Conservation (phyloP, 2,888 invertebrate genomes). For the Aplocera efformata region DNA sequence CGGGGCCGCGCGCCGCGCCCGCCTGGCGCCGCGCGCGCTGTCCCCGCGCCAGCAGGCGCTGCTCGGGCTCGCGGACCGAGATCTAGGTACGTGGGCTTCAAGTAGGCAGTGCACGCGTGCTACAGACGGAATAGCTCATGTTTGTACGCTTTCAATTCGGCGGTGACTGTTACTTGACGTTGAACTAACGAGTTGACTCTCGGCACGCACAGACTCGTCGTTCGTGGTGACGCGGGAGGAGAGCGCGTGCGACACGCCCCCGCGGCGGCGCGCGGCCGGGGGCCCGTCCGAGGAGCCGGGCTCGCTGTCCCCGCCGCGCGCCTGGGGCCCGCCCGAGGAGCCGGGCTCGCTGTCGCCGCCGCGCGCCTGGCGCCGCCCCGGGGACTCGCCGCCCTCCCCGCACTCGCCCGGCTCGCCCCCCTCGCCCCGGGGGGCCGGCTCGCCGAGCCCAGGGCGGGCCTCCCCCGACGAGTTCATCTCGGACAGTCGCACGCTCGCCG, state of each 20-base stretch:
- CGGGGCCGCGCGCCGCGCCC: conserved; percentile 12
- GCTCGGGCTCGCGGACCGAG: conserved; percentile 32
- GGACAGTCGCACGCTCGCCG: conserved; percentile 34
- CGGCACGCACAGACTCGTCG: conserved; percentile 29
- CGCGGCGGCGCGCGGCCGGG: conserved; percentile 1
- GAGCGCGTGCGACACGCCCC: conserved; percentile 2
- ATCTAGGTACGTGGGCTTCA: conserved; percentile 12
- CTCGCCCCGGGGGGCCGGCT: conserved; percentile 25
- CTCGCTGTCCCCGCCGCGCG: conserved; percentile 22
- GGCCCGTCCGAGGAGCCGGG: conserved; percentile 15
- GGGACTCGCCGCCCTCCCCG: conserved; percentile 27
- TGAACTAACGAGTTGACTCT: no score
- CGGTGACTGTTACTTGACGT: no score
- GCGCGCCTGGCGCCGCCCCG: conserved; percentile 25
- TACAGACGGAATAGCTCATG: no score
- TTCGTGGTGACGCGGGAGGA: conserved; percentile 10
- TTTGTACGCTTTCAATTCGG: no score
- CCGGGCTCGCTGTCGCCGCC: conserved; percentile 21
- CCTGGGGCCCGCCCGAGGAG: conserved; percentile 25
- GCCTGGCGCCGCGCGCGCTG: conserved; percentile 23
- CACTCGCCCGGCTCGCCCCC: conserved; percentile 30
- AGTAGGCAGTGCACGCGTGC: not conserved
- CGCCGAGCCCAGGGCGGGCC: conserved; percentile 21
- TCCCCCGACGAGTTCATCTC: conserved; percentile 48
- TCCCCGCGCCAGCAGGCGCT: conserved; percentile 29